Evolutionary conservation across 2,797 vertebrate genomes (phyloP).

Genomic region (Lepilemur ruficaudatus): DNA sequence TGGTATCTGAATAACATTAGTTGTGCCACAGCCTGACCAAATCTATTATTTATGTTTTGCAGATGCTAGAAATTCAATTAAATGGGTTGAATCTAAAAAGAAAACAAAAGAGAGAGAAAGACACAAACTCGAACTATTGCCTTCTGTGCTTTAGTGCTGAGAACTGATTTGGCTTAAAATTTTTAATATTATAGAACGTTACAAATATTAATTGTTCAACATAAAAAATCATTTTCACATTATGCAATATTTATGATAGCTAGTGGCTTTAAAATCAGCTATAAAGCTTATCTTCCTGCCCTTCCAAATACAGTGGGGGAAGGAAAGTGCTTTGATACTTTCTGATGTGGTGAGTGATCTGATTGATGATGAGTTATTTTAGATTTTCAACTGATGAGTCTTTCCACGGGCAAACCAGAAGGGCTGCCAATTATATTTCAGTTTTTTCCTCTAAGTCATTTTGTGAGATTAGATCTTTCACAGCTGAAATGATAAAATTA

Average conservation of each 20-base stretch:
- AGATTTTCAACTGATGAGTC: constrained; percentile 45
- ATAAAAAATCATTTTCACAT: constrained; percentile 9
- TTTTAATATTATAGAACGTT: not conserved
- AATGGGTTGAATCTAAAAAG: not conserved
- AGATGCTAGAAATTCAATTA: not conserved
- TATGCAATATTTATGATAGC: not conserved
- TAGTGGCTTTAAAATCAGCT: not conserved
- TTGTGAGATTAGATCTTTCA: constrained; percentile 54
- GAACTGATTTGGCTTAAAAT: not conserved
- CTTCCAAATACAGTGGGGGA: not conserved
- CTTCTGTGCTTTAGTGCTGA: not conserved
- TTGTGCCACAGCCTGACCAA: not conserved
- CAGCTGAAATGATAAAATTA: constrained; percentile 60
- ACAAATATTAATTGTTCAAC: not conserved
- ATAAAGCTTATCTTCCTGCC: not conserved
- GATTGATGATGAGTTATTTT: constrained; percentile 47
- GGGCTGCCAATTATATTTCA: constrained; percentile 10
- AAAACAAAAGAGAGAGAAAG: not conserved
- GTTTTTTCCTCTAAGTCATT: constrained; percentile 61
- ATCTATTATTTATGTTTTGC: constrained; percentile 4
- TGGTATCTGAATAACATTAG: not conserved
- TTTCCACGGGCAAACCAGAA: constrained; percentile 37
- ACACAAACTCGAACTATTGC: not conserved
- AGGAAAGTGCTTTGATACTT: constrained; percentile 18
- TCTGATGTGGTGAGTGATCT: not conserved